phyloP scores from a whole-genome alignment of 2,888 invertebrate species.

The Latrodectus hesperus region DNA sequence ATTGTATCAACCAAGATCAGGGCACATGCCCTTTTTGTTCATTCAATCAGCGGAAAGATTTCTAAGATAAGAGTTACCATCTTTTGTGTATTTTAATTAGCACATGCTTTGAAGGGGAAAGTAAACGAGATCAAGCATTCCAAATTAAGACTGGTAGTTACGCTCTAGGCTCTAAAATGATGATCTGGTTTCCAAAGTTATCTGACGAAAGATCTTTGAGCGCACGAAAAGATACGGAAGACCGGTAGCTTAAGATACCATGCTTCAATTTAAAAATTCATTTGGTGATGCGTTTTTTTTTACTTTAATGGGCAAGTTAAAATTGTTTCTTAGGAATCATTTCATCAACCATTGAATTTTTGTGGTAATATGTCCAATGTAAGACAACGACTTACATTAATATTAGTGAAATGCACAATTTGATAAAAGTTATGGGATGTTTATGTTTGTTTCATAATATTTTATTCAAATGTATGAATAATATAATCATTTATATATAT shows the following conservation, averaged over 20 bases:
- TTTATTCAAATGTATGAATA: too few relatives aligned
- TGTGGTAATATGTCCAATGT: too few relatives aligned
- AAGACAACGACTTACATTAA: too few relatives aligned
- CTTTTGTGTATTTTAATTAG: conserved; percentile 64
- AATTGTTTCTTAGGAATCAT: too few relatives aligned
- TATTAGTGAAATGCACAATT: too few relatives aligned
- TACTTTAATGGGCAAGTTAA: too few relatives aligned
- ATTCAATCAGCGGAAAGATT: conserved; percentile 47
- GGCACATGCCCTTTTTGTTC: conserved; percentile 44
- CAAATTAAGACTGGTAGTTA: conserved; percentile 43
- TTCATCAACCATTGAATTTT: too few relatives aligned
- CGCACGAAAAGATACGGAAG: conserved; percentile 17
- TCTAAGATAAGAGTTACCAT: conserved; percentile 29
- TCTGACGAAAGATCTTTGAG: conserved; percentile 21
- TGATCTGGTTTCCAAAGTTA: conserved; percentile 48
- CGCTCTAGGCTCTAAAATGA: conserved; percentile 23
- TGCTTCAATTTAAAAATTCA: conserved; percentile 18
- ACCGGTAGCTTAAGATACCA: not conserved
- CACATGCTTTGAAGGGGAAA: conserved; percentile 53
- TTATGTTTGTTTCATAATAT: too few relatives aligned
- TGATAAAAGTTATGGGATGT: too few relatives aligned
- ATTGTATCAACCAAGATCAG: conserved; percentile 36
- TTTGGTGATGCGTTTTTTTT: too few relatives aligned
- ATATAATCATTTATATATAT: too few relatives aligned
- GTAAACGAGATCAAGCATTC: conserved; percentile 57